These are phyloP conservation scores for Orientallactaga bullata DNA, from an alignment of 2,113 vertebrate species.

Conservation along the genomic window DNA sequence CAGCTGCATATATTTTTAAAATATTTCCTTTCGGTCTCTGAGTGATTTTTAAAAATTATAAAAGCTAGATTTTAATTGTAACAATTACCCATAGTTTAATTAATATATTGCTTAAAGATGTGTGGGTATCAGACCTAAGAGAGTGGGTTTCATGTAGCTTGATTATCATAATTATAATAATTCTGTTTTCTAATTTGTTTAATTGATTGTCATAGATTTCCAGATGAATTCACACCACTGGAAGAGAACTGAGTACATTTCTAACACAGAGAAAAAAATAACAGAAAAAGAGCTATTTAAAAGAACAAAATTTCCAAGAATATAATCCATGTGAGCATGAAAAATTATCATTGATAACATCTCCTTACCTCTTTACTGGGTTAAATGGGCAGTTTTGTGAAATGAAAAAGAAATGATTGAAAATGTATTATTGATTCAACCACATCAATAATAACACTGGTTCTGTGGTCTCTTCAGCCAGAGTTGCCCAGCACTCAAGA, in stretches of 20 bases:
- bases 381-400: constrained; percentile 80
- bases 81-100: constrained; percentile 86
- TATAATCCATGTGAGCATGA: constrained; percentile 50
- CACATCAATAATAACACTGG: constrained; percentile 69
- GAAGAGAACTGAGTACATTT: constrained; percentile 78
- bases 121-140: constrained; percentile 82
- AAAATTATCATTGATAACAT: constrained; percentile 70
- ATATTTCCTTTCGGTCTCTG: constrained; percentile 50
- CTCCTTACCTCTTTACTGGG: constrained; percentile 75
- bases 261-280: constrained; percentile 52
- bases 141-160: constrained; percentile 83
- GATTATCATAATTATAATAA: constrained; percentile 88
- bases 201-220: constrained; percentile 88
- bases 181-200: constrained; percentile 88
- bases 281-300: constrained; percentile 62
- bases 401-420: constrained; percentile 69
- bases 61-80: constrained; percentile 84
- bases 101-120: constrained; percentile 87
- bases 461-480: constrained; percentile 61
- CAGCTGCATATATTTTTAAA: constrained; percentile 72
- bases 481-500: constrained; percentile 53
- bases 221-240: constrained; percentile 77
- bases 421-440: constrained; percentile 80
- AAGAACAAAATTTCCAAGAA: constrained; percentile 38
- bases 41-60: constrained; percentile 76